phyloP scores from a whole-genome alignment of 2,113 vertebrate species.

The Aptenodytes forsteri region DNA sequence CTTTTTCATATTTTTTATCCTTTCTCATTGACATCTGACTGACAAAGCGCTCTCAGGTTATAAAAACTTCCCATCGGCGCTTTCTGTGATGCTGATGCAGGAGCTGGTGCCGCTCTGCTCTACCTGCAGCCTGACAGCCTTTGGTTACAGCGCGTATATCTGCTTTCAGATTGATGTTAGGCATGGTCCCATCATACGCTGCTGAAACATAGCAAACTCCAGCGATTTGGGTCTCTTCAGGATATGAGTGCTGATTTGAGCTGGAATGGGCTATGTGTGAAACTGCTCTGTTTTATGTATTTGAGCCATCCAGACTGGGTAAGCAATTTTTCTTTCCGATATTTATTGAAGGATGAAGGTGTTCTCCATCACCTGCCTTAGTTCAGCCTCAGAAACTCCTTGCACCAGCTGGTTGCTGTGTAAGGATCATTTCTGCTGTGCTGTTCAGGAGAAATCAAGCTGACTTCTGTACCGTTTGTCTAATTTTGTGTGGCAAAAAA shows the following conservation, averaged over 20 bases:
- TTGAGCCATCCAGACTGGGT: neutral
- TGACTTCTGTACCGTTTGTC: neutral
- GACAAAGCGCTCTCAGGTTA: neutral
- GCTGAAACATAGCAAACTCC: neutral
- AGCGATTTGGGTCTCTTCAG: neutral
- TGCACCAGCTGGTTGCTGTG: neutral
- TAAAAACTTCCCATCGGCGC: neutral
- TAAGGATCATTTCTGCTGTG: neutral
- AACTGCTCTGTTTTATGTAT: neutral
- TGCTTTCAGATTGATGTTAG: neutral
- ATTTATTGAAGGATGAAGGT: neutral
- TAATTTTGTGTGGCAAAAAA: neutral
- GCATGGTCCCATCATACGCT: accelerated
- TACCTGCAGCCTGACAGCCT: neutral
- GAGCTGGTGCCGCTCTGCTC: neutral
- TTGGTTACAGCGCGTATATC: accelerated
- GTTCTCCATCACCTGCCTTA: neutral
- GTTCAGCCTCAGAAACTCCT: neutral
- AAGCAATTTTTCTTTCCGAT: conserved; percentile 9
- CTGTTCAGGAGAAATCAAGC: neutral
- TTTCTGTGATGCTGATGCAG: neutral
- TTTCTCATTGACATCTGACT: neutral
- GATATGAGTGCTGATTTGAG: neutral
- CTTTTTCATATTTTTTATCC: neutral
- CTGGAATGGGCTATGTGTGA: neutral